These are phyloP conservation scores for Thripadectes ignobilis DNA, from an alignment of 2,797 vertebrate species.

Conservation along the genomic window DNA sequence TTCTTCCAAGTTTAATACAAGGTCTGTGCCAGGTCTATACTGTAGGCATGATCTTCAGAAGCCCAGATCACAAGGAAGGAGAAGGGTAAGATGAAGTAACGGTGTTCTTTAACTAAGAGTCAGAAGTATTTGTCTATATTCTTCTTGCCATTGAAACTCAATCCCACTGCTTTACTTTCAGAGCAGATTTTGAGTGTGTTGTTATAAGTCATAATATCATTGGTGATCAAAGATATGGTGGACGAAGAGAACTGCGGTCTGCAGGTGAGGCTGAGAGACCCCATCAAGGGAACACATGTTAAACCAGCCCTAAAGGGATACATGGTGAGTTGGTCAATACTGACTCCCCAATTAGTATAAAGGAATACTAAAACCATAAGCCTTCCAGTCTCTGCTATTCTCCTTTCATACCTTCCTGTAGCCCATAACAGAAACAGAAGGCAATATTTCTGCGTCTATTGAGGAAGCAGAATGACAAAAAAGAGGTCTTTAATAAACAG, in stretches of 20 bases:
- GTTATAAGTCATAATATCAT: neutral
- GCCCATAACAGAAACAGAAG: neutral
- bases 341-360: neutral
- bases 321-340: neutral
- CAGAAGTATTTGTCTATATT: neutral
- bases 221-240: neutral
- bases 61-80: neutral
- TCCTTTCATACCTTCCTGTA: neutral
- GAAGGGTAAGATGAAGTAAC: neutral
- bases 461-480: neutral
- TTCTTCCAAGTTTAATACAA: neutral
- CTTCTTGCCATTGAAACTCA: neutral
- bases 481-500: neutral
- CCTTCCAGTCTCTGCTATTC: neutral
- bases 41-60: neutral
- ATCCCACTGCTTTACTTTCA: neutral
- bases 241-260: neutral
- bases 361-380: neutral
- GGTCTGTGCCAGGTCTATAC: fast-evolving
- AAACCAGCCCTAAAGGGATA: neutral
- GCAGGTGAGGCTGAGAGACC: neutral
- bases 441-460: neutral
- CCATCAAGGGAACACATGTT: neutral
- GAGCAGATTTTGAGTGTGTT: neutral
- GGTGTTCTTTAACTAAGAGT: neutral